Base-by-base conservation (phyloP, 2,113 vertebrate species). In the Atlantisia rogersi region DNA sequence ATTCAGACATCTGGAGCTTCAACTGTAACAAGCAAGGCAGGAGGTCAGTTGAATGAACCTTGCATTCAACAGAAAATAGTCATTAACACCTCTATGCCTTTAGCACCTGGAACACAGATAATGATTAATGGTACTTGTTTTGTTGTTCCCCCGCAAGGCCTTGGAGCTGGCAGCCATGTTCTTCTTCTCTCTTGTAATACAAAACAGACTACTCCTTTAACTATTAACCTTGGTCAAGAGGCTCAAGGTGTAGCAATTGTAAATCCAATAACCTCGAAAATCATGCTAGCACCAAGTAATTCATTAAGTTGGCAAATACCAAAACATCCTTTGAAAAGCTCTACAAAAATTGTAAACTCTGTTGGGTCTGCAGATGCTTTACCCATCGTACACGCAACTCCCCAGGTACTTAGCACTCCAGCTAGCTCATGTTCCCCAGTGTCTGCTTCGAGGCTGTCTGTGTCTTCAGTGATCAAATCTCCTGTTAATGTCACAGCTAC, bases 81-180 rank as follows among this genome's bases (percentile, higher is more conserved):
- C 64, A 99, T 99, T 95, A 99, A 99, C 92, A 99, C 99, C 10
- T 98, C 97, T 88, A 97, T 98, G 13, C 98, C 98, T 80, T 98
- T 99, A 82, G 98, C 98, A 91, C 99, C 99, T 94, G 99, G 99
- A 87, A 99, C 99, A 84, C 99, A 99, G 84, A 99, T 99, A 77
- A 97, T 99, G 93, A 98, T 99, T 93, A 99, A 99, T 90, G 99
- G 98, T 95, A 97, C 98, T 77, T 92, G 98, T 68, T 99, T 99
- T 97, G 97, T 99, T 95, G 99, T 99, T 95, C 99, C 99, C 76
- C 97, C 99, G 35, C 99, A 99, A 97, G 99, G 99, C 94, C 98
- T 99, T 95, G 98, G 98, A 92, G 98, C 98, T 97, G 99, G 99
- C 84, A 99, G 98, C 94, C 99, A 99, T 44, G 97, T 99, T 95